Evolutionary conservation across 2,888 invertebrate genomes (phyloP).

Genomic region (Drosophila nigricruria): DNA sequence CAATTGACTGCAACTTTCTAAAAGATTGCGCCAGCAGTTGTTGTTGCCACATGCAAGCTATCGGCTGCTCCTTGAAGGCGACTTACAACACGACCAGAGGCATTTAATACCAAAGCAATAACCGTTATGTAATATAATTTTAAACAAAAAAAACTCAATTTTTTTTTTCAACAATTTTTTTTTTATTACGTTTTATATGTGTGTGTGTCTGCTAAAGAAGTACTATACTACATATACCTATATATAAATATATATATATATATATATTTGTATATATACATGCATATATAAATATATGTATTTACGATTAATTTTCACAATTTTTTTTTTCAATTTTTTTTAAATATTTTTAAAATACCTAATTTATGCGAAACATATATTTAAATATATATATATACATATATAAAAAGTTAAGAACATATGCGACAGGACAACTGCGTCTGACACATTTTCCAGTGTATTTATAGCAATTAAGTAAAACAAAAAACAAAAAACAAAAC

Average conservation of each 20-base stretch:
- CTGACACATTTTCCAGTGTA: constrained; percentile 77
- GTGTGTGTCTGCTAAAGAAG: constrained; percentile 36
- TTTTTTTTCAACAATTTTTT: constrained; percentile 51
- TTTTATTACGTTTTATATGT: constrained; percentile 40
- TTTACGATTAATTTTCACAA: constrained; percentile 31
- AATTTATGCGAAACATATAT: constrained; percentile 15
- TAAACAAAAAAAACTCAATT: constrained; percentile 42
- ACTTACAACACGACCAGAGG: constrained; percentile 80
- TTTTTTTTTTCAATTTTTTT: constrained; percentile 40
- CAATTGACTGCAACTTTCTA: constrained; percentile 52
- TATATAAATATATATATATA: constrained; percentile 16
- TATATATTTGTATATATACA: constrained; percentile 17
- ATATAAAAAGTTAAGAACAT: constrained; percentile 25
- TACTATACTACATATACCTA: constrained; percentile 22
- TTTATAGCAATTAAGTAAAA: constrained; percentile 60
- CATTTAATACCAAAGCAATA: constrained; percentile 85
- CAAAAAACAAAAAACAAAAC: background rate
- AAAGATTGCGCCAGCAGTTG: constrained; percentile 46
- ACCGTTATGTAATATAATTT: constrained; percentile 82
- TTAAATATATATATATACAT: constrained; percentile 1
- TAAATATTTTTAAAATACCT: constrained; percentile 14
- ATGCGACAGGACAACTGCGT: constrained; percentile 26
- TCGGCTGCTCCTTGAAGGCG: constrained; percentile 61
- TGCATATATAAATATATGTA: constrained; percentile 13
- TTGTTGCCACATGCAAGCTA: constrained; percentile 6